Evolutionary conservation across 2,113 vertebrate genomes (phyloP).

Genomic region (Toxotes jaculatrix): DNA sequence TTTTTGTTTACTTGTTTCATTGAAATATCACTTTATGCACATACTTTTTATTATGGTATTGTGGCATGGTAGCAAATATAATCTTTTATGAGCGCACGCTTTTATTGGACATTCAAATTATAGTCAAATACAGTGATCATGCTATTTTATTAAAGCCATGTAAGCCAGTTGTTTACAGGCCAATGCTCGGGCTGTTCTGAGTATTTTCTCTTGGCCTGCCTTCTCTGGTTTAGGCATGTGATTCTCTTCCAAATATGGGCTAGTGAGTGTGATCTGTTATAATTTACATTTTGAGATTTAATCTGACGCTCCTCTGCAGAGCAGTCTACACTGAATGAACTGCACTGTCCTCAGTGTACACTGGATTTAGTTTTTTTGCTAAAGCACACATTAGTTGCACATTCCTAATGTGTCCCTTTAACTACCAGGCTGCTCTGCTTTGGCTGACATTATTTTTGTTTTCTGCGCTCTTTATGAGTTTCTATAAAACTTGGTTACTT

Average conservation of each 20-base stretch:
- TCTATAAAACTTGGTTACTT: background rate
- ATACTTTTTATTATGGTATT: no score
- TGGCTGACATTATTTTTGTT: background rate
- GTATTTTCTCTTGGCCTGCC: slow-evolving; percentile 1
- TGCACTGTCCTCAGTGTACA: no score
- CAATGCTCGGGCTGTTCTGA: background rate
- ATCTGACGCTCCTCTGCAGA: background rate
- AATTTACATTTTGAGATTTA: slow-evolving; percentile 19
- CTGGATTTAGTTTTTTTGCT: background rate
- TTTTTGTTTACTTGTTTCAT: no score
- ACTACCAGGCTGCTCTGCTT: background rate
- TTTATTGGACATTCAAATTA: background rate
- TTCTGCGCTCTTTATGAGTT: slow-evolving; percentile 4
- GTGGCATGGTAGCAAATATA: no score
- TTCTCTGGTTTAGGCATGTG: background rate
- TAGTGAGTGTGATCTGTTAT: background rate
- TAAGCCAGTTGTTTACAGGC: background rate
- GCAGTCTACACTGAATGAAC: background rate
- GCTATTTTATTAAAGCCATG: background rate
- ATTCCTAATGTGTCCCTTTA: slow-evolving; percentile 8
- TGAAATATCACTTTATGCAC: no score
- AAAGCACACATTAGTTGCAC: background rate
- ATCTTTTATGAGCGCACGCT: no score
- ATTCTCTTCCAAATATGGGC: slow-evolving; percentile 3
- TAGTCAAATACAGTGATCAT: background rate